Evolutionary conservation across 2,888 invertebrate species (phyloP).

Genomic region (Orthosia gothica): DNA sequence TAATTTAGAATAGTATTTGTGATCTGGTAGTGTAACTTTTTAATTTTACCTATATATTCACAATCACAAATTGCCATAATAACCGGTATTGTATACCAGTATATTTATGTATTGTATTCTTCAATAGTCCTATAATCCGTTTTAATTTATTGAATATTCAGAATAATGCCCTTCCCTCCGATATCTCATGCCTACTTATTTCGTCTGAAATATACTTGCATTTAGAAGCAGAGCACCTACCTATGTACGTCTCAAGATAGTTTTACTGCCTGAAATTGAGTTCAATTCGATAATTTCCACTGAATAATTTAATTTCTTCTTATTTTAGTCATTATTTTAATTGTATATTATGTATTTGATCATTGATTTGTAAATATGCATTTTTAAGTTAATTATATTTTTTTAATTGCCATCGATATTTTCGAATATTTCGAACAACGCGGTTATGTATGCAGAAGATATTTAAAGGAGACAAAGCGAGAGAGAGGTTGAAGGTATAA

Average conservation of each 20-base stretch:
- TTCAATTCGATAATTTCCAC: slow-evolving; percentile 79
- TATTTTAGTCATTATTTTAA: slow-evolving; percentile 90
- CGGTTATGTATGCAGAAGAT: slow-evolving; percentile 85
- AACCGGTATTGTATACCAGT: slow-evolving; percentile 81
- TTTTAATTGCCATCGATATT: slow-evolving; percentile 89
- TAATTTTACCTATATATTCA: slow-evolving; percentile 86
- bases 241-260: slow-evolving; percentile 73
- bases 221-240: slow-evolving; percentile 78
- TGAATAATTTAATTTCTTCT: slow-evolving; percentile 82
- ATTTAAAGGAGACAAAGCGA: slow-evolving; percentile 86
- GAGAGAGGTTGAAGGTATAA: slow-evolving; percentile 88
- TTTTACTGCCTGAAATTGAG: slow-evolving; percentile 76
- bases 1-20: slow-evolving; percentile 89
- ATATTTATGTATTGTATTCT: slow-evolving; percentile 73
- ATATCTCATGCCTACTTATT: slow-evolving; percentile 70
- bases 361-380: slow-evolving; percentile 90
- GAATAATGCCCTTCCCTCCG: slow-evolving; percentile 80
- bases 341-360: slow-evolving; percentile 90
- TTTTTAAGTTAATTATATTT: slow-evolving; percentile 88
- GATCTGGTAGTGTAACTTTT: slow-evolving; percentile 90
- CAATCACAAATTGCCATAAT: slow-evolving; percentile 89
- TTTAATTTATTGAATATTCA: slow-evolving; percentile 77
- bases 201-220: slow-evolving; percentile 77
- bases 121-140: slow-evolving; percentile 72
- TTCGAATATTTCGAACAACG: slow-evolving; percentile 82